Evolutionary conservation across 1,140 invertebrate genomes (phyloP).

Genomic region (Agrilus planipennis): DNA sequence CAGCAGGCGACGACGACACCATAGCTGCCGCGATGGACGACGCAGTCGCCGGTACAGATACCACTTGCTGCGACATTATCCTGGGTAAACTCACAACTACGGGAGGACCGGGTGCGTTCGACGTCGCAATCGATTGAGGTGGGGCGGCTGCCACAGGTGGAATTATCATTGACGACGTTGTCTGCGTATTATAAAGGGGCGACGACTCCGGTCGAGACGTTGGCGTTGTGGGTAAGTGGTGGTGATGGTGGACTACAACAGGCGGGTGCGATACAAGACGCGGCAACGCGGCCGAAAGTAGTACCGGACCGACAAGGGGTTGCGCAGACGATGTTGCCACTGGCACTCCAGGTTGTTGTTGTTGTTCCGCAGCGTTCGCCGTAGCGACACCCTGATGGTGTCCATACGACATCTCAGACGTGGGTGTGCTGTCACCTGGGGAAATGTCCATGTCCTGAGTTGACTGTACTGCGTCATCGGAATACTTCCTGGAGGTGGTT

Average conservation of each 20-base stretch:
- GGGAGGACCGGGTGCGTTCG: conserved; percentile 43
- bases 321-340: conserved; percentile 14
- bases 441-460: conserved; percentile 76
- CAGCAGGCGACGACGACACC: background rate
- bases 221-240: conserved; percentile 20
- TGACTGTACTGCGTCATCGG: conserved; percentile 20
- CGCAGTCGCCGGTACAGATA: background rate
- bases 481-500: conserved; percentile 22
- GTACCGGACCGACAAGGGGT: conserved; percentile 37
- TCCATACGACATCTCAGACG: conserved; percentile 50
- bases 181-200: conserved; percentile 35
- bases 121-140: conserved; percentile 29
- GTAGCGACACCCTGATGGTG: conserved; percentile 10
- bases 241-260: too few species aligned
- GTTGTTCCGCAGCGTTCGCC: conserved; percentile 14
- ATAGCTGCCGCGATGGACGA: conserved; percentile 8
- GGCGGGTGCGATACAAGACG: conserved; percentile 46
- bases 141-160: conserved; percentile 14
- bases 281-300: conserved; percentile 56
- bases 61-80: conserved; percentile 5
- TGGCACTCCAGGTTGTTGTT: conserved; percentile 10
- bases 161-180: conserved; percentile 31
- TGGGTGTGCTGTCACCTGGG: conserved; percentile 69
- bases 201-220: conserved; percentile 22
- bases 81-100: background rate